Evolutionary conservation across 2,888 invertebrate genomes (phyloP).

Genomic region (Autographa gamma): DNA sequence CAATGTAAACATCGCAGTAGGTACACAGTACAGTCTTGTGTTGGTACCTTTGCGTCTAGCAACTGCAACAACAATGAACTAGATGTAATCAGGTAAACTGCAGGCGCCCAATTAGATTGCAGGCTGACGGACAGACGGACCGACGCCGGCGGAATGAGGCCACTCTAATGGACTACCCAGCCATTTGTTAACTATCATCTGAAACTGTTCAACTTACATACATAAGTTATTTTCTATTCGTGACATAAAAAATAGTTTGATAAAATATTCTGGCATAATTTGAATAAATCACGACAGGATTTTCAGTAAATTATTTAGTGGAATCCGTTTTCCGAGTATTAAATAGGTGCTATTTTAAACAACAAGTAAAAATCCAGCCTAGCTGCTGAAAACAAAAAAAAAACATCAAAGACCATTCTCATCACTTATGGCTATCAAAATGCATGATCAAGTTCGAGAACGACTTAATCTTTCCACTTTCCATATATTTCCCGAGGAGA

Average conservation of each 20-base stretch:
- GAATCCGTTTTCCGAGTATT: too few species aligned
- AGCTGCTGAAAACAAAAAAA: too few species aligned
- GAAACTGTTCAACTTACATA: constrained; percentile 2
- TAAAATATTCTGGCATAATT: too few species aligned
- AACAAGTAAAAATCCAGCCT: too few species aligned
- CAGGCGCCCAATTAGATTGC: constrained; percentile 39
- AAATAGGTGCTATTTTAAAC: too few species aligned
- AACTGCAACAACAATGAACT: constrained; percentile 14
- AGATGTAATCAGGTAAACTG: constrained; percentile 41
- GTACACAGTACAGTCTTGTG: not conserved
- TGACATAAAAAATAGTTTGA: not conserved
- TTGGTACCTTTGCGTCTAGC: not conserved
- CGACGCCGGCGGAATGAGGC: constrained; percentile 44
- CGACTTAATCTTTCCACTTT: constrained; percentile 1
- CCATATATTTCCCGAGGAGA: constrained; percentile 1
- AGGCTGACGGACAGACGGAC: constrained; percentile 37
- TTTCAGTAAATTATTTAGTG: too few species aligned
- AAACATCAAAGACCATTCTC: too few species aligned
- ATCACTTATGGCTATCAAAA: too few species aligned
- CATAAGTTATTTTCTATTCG: not conserved
- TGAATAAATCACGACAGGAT: too few species aligned
- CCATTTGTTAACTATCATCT: constrained; percentile 28
- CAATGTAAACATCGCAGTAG: not conserved
- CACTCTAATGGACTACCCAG: constrained; percentile 22
- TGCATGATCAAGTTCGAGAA: not conserved